These are phyloP conservation scores for Otolemur garnettii DNA, from an alignment of 2,113 vertebrate genomes.

Conservation along the genomic window DNA sequence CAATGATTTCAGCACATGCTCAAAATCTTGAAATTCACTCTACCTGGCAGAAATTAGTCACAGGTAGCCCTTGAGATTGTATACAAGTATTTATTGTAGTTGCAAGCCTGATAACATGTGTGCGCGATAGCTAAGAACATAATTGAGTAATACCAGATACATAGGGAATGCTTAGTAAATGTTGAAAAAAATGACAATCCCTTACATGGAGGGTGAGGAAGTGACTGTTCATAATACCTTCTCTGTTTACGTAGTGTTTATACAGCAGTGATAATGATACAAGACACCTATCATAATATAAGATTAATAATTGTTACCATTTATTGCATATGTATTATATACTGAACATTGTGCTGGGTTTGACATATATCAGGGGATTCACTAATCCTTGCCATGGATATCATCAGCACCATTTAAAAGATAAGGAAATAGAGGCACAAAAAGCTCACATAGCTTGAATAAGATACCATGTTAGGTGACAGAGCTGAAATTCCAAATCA, in stretches of 20 bases:
- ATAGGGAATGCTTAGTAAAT: conserved; percentile 17
- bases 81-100: conserved; percentile 76
- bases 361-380: not conserved
- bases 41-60: conserved; percentile 90
- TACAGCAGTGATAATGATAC: not conserved
- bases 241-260: not conserved
- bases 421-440: not conserved
- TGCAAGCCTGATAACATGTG: not conserved
- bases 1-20: conserved; percentile 86
- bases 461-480: not conserved
- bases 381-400: not conserved
- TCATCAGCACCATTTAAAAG: not conserved
- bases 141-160: conserved; percentile 7
- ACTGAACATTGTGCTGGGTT: not conserved
- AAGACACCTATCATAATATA: not conserved
- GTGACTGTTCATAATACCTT: not conserved
- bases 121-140: not conserved
- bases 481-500: conserved; percentile 45
- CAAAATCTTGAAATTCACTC: conserved; percentile 84
- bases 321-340: not conserved
- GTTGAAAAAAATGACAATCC: not conserved
- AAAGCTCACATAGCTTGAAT: not conserved
- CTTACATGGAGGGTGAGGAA: not conserved
- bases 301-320: not conserved
- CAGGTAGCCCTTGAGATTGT: conserved; percentile 84